phyloP scores from a whole-genome alignment of 2,113 vertebrate genomes.

The Laticauda laticaudata region DNA sequence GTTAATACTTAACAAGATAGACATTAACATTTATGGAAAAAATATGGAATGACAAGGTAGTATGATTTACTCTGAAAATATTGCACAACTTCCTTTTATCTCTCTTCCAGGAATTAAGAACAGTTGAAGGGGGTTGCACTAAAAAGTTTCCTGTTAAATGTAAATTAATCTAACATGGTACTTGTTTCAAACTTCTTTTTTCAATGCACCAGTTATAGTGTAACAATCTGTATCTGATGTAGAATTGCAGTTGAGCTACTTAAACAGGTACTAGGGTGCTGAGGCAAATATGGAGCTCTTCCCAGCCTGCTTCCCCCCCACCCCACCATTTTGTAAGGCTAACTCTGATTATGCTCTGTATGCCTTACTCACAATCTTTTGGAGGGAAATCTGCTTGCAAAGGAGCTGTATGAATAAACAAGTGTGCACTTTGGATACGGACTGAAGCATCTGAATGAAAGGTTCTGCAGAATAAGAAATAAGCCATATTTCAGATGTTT shows the following conservation, averaged over 20 bases:
- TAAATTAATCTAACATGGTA: constrained; percentile 49
- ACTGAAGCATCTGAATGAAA: constrained; percentile 24
- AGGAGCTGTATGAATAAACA: background rate
- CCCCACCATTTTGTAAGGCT: background rate
- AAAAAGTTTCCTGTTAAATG: constrained; percentile 53
- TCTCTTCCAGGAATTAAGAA: constrained; percentile 62
- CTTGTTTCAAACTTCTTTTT: constrained; percentile 45
- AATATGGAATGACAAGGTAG: constrained; percentile 64
- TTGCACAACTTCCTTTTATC: constrained; percentile 72
- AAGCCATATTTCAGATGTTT: constrained; percentile 40
- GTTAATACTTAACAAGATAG: constrained; percentile 58
- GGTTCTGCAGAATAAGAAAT: constrained; percentile 50
- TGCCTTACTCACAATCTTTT: background rate
- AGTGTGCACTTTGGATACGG: background rate
- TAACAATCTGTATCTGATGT: background rate
- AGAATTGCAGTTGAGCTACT: background rate
- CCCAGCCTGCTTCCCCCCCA: background rate
- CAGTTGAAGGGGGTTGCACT: constrained; percentile 54
- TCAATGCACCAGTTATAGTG: background rate
- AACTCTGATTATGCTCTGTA: background rate
- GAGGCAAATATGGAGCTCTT: background rate
- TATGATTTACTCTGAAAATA: constrained; percentile 62
- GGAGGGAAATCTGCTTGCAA: background rate
- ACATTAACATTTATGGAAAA: constrained; percentile 40
- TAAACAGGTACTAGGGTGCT: background rate